These are phyloP conservation scores for Heliconius hermathena DNA, from an alignment of 1,140 invertebrate species.

Conservation along the genomic window DNA sequence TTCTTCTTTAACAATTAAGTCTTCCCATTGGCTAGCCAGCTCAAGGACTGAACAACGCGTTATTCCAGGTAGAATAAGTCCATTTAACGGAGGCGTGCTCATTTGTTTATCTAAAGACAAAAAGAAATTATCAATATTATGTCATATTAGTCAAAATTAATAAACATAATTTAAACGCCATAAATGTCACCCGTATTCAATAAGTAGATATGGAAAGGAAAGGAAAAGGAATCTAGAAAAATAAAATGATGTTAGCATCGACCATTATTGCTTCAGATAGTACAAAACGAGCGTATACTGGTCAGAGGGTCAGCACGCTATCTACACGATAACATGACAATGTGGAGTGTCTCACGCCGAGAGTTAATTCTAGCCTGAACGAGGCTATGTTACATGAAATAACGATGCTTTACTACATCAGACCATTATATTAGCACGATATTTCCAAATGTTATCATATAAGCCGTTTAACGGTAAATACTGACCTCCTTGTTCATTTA, in stretches of 20 bases:
- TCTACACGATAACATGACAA: slow-evolving; percentile 56
- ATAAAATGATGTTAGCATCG: slow-evolving; percentile 64
- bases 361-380: slow-evolving; percentile 14
- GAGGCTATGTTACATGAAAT: slow-evolving; percentile 31
- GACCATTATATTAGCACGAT: background rate
- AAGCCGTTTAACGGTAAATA: background rate
- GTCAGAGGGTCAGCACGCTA: slow-evolving; percentile 62
- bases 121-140: background rate
- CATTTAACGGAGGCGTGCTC: slow-evolving; percentile 95
- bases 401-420: slow-evolving; percentile 28
- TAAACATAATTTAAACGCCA: background rate
- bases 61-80: slow-evolving; percentile 96
- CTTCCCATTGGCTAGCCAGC: slow-evolving; percentile 91
- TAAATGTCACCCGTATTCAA: background rate
- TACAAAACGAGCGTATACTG: slow-evolving; percentile 66
- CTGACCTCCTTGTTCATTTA: slow-evolving; percentile 94
- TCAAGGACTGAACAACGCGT: slow-evolving; percentile 94
- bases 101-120: slow-evolving; percentile 90
- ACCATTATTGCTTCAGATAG: slow-evolving; percentile 67
- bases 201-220: background rate
- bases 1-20: slow-evolving; percentile 93
- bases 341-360: slow-evolving; percentile 23
- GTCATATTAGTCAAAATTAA: background rate
- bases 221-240: slow-evolving; percentile 35
- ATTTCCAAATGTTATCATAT: background rate